Conservation (phyloP, 2,113 vertebrate genomes). For the Labeo catla region DNA sequence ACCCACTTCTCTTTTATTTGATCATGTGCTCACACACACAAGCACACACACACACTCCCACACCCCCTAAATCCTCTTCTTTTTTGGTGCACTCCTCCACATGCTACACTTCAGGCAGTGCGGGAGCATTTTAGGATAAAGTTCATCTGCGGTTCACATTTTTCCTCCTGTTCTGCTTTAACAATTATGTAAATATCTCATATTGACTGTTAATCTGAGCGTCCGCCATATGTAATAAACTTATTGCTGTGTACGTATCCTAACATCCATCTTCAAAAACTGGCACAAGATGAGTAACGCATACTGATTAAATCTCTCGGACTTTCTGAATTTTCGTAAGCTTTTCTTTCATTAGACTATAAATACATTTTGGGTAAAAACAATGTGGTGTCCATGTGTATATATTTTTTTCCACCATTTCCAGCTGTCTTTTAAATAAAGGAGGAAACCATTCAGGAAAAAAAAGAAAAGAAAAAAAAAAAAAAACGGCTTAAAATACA, state of each 20-base stretch:
- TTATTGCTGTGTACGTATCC: not conserved
- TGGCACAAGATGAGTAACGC: not conserved
- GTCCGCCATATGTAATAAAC: conserved; percentile 48
- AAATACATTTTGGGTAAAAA: conserved; percentile 26
- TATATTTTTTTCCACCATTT: conserved; percentile 49
- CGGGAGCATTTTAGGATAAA: conserved; percentile 49
- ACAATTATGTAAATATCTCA: conserved; percentile 53
- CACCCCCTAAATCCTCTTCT: conserved; percentile 19
- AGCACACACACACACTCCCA: not conserved
- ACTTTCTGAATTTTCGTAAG: conserved; percentile 21
- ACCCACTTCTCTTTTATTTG: conserved; percentile 1
- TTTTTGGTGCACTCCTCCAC: conserved; percentile 11
- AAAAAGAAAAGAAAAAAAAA: conserved; percentile 49
- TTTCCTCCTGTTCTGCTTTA: conserved; percentile 54
- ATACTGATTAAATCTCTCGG: not conserved
- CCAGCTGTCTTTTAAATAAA: conserved; percentile 73
- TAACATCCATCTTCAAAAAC: not conserved
- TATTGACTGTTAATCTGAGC: conserved; percentile 46
- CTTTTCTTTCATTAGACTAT: conserved; percentile 33
- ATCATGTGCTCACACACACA: conserved; percentile 6
- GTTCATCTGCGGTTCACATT: conserved; percentile 54
- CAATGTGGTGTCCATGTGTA: conserved; percentile 50
- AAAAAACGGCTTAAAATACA: conserved; percentile 67
- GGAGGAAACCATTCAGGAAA: conserved; percentile 76
- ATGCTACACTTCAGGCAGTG: conserved; percentile 57